Evolutionary conservation across 2,888 invertebrate genomes (phyloP).

Genomic region (Galeopsomyia nigrocyanea): DNA sequence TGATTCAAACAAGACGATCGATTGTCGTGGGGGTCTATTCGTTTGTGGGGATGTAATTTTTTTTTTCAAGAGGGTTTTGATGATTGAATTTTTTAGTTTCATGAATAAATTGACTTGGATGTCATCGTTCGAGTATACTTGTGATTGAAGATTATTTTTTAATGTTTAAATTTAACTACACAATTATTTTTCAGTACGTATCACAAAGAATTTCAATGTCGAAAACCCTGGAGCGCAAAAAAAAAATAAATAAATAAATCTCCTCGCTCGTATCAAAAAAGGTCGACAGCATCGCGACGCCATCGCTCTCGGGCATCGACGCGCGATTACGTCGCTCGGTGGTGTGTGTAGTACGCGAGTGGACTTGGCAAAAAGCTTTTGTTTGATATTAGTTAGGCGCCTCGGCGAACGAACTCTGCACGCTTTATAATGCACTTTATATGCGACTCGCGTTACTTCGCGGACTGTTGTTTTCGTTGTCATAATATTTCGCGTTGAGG

Average conservation of each 20-base stretch:
- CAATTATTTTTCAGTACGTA: too few relatives aligned
- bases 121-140: too few relatives aligned
- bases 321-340: slow-evolving; percentile 18
- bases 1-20: slow-evolving; percentile 14
- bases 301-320: slow-evolving; percentile 53
- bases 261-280: slow-evolving; percentile 22
- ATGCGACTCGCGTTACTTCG: neutral
- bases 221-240: too few relatives aligned
- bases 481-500: too few relatives aligned
- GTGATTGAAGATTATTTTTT: too few relatives aligned
- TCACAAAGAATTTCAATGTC: too few relatives aligned
- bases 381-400: neutral
- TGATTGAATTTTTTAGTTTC: slow-evolving; percentile 7
- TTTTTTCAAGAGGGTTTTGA: too few relatives aligned
- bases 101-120: slow-evolving; percentile 16
- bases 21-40: neutral
- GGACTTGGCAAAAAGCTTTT: slow-evolving; percentile 9
- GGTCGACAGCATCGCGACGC: slow-evolving; percentile 62
- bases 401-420: neutral
- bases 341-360: slow-evolving; percentile 1
- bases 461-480: neutral
- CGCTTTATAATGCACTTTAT: too few relatives aligned
- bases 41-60: too few relatives aligned
- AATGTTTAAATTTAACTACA: too few relatives aligned
- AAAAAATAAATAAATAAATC: slow-evolving; percentile 1